Conservation (phyloP, 2,888 invertebrate species). For the Octonoba sinensis region DNA sequence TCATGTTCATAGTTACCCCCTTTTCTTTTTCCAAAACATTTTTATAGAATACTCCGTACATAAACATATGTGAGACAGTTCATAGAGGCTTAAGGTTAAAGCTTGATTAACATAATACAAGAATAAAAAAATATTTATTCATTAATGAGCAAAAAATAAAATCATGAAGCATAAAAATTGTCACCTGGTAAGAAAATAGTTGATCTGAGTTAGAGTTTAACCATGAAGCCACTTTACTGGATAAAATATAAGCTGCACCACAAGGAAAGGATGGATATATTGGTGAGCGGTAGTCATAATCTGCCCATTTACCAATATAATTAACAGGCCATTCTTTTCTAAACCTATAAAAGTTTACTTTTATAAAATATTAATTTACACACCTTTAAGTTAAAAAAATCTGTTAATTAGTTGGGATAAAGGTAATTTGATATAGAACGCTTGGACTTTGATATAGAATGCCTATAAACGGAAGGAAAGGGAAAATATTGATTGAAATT, state of each 20-base stretch:
- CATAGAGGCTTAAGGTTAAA: no score
- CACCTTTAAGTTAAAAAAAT: neutral
- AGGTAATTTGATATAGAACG: neutral
- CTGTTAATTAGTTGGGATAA: no score
- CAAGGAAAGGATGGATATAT: constrained; percentile 71
- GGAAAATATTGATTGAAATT: neutral
- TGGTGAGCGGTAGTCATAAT: constrained; percentile 68
- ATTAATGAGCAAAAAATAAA: no score
- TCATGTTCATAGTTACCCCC: no score
- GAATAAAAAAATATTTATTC: no score
- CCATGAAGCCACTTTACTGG: constrained; percentile 69
- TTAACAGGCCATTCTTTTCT: constrained; percentile 70
- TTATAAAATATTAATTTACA: neutral
- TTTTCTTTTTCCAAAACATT: no score
- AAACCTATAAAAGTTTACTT: constrained; percentile 67
- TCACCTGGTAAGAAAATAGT: constrained; percentile 67
- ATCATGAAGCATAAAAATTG: no score
- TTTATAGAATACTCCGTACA: no score
- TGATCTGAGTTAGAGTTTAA: constrained; percentile 67
- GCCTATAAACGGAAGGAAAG: neutral
- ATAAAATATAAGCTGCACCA: constrained; percentile 71
- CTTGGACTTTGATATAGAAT: neutral
- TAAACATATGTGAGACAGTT: no score
- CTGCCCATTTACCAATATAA: constrained; percentile 71
- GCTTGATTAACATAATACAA: no score